A percentile compares a stretch with the other conserved stretches of the same genome.
phyloP scores from a whole-genome alignment of 2,797 vertebrate genomes.

The Amniataba percoides region DNA sequence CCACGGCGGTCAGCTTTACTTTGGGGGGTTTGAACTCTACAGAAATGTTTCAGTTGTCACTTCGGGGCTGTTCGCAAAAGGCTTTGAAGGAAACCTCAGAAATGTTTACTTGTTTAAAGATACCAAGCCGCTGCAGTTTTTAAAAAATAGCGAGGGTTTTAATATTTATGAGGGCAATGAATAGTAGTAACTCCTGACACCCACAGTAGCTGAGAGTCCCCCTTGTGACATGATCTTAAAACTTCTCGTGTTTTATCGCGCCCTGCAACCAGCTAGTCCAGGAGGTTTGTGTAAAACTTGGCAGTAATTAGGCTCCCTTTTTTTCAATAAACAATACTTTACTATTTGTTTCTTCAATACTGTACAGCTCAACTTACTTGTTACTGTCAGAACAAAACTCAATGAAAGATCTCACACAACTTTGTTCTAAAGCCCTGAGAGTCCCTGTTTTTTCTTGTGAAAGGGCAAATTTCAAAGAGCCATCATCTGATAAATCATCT shows the following conservation, averaged over 20 bases:
- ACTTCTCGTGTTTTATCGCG: slow-evolving; percentile 1
- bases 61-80: slow-evolving; percentile 86
- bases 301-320: not conserved
- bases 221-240: not conserved
- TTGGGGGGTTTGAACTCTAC: slow-evolving; percentile 90
- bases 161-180: slow-evolving; percentile 85
- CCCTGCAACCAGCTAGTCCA: not conserved
- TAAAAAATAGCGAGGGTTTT: slow-evolving; percentile 87
- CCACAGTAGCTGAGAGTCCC: not conserved
- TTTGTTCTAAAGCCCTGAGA: not conserved
- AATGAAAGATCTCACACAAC: not conserved
- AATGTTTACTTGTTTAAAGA: slow-evolving; percentile 88
- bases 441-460: not conserved
- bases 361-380: not conserved
- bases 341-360: not conserved
- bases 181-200: slow-evolving; percentile 26
- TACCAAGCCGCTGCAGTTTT: slow-evolving; percentile 78
- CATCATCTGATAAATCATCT: not conserved
- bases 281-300: slow-evolving; percentile 5
- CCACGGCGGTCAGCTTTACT: slow-evolving; percentile 87
- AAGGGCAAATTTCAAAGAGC: not conserved
- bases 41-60: slow-evolving; percentile 83
- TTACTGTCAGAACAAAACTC: slow-evolving; percentile 1
- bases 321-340: not conserved
- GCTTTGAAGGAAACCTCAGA: slow-evolving; percentile 88